phyloP scores from a whole-genome alignment of 2,888 invertebrate genomes.

The Microchrysa polita region DNA sequence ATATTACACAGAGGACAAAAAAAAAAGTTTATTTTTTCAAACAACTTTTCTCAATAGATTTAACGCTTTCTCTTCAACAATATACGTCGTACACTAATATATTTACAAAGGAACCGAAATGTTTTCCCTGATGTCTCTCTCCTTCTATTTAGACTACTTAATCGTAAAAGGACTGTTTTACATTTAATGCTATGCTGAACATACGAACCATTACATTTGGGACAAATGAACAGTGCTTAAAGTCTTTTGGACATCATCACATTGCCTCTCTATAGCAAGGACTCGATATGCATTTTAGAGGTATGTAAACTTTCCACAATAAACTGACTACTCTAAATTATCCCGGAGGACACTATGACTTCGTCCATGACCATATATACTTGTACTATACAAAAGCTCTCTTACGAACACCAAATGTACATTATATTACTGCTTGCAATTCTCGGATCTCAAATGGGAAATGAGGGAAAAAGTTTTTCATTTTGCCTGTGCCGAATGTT shows the following conservation, averaged over 20 bases:
- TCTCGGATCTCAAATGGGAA: constrained; percentile 45
- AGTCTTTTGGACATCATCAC: background rate
- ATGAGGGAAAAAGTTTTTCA: constrained; percentile 49
- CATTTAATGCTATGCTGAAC: background rate
- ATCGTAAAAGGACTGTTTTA: background rate
- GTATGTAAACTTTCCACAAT: background rate
- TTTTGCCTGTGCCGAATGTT: constrained; percentile 49
- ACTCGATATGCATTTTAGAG: too few relatives aligned
- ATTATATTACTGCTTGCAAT: background rate
- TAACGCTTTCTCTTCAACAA: too few relatives aligned
- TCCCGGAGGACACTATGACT: constrained; percentile 23
- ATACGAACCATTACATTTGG: background rate
- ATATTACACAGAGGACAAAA: too few relatives aligned
- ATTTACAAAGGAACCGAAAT: background rate
- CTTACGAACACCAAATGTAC: constrained; percentile 19
- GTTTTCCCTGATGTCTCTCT: background rate
- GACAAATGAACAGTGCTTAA: constrained; percentile 14
- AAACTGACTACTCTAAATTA: constrained; percentile 32
- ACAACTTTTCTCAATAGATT: too few relatives aligned
- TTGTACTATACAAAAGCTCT: too few relatives aligned
- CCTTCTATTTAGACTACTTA: constrained; percentile 7
- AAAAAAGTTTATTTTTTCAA: too few relatives aligned
- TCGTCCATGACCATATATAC: constrained; percentile 12
- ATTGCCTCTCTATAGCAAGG: too few relatives aligned
- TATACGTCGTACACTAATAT: background rate